Conservation (phyloP, 2,797 vertebrate species). For the Pagetopsis macropterus region DNA sequence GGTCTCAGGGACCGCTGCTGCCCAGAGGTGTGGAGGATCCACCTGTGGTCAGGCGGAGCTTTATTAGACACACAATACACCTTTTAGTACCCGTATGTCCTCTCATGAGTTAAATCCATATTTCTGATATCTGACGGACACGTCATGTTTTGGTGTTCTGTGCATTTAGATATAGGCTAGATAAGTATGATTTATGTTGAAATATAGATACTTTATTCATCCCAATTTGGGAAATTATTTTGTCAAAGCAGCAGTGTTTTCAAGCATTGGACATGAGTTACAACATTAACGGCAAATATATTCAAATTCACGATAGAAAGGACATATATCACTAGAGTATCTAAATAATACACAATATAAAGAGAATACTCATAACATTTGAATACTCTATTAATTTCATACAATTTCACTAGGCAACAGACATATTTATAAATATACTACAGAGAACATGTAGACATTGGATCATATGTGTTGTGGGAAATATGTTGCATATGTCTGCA, state of each 20-base stretch:
- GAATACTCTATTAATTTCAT: too few species aligned
- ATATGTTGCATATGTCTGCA: not conserved
- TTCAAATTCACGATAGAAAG: too few species aligned
- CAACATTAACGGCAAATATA: too few species aligned
- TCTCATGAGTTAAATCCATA: not conserved
- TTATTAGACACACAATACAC: constrained; percentile 2
- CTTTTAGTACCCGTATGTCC: not conserved
- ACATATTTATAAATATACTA: too few species aligned
- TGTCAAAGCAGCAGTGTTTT: constrained; percentile 10
- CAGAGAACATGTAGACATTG: too few species aligned
- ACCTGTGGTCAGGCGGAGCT: not conserved
- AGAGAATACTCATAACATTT: too few species aligned
- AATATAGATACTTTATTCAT: not conserved
- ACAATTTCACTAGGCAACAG: too few species aligned
- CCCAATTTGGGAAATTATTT: not conserved
- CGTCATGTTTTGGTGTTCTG: not conserved
- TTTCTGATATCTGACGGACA: not conserved
- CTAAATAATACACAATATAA: too few species aligned
- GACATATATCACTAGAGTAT: too few species aligned
- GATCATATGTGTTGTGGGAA: too few species aligned
- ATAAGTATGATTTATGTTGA: not conserved
- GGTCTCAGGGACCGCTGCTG: constrained; percentile 1
- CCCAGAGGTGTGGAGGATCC: too few species aligned
- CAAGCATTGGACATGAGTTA: too few species aligned
- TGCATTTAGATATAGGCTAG: not conserved